Conservation (phyloP, 2,888 invertebrate species). For the Rhyacophila evoluta region DNA sequence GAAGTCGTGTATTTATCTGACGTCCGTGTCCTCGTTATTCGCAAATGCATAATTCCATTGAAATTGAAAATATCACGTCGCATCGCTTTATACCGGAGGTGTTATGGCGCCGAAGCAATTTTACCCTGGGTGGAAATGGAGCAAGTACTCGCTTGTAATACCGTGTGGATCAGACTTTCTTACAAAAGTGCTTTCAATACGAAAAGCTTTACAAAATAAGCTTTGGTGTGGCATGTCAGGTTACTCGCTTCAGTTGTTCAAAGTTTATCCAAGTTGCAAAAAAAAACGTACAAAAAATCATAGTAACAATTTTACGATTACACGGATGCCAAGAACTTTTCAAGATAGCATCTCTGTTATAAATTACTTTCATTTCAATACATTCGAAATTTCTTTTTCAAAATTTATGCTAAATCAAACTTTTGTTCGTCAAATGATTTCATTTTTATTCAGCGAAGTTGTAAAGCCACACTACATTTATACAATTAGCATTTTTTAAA, state of each 20-base stretch:
- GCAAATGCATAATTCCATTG: slow-evolving; percentile 48
- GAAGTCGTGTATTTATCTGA: slow-evolving; percentile 3
- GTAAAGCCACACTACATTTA: not conserved
- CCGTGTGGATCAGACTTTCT: slow-evolving; percentile 32
- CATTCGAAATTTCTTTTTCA: too few species aligned
- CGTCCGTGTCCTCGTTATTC: slow-evolving; percentile 25
- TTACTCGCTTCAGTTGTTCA: slow-evolving; percentile 25
- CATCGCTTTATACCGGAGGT: slow-evolving; percentile 16
- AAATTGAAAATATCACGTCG: slow-evolving; percentile 50
- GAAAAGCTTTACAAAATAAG: slow-evolving; percentile 18
- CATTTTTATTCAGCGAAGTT: not conserved
- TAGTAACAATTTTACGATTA: not conserved
- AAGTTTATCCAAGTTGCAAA: slow-evolving; percentile 15
- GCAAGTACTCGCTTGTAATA: slow-evolving; percentile 27
- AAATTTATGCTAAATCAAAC: too few species aligned
- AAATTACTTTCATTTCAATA: not conserved
- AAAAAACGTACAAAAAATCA: not conserved
- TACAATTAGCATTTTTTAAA: not conserved
- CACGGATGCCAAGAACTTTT: not conserved
- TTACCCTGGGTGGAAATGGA: not conserved
- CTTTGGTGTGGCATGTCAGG: slow-evolving; percentile 29
- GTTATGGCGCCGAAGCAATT: slow-evolving; percentile 20
- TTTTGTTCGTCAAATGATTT: too few species aligned
- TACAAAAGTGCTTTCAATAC: slow-evolving; percentile 35
- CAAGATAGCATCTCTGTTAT: not conserved